Evolutionary conservation across 2,113 vertebrate genomes (phyloP).

Genomic region (Litocranius walleri): DNA sequence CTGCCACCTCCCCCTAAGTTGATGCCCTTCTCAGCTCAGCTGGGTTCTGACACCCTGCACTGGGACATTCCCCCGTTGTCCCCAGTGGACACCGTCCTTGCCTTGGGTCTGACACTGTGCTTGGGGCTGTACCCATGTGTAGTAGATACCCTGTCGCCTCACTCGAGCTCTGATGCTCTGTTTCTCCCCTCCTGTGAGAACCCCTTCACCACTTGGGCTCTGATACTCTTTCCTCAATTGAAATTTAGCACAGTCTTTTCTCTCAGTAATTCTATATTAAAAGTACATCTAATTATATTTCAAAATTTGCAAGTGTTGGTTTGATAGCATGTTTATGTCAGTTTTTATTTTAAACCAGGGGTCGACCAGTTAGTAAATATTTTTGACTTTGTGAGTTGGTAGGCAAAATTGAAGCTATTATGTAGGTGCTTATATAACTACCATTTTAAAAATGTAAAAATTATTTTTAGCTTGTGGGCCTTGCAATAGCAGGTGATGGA

Average conservation of each 20-base stretch:
- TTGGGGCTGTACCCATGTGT: background rate
- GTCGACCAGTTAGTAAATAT: background rate
- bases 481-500: background rate
- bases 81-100: background rate
- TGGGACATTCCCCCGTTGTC: background rate
- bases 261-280: background rate
- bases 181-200: background rate
- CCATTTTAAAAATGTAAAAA: constrained; percentile 38
- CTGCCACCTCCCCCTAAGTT: background rate
- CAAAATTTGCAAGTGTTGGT: background rate
- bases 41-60: background rate
- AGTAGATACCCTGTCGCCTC: background rate
- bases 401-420: background rate
- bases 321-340: background rate
- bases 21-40: background rate
- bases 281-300: constrained; percentile 4
- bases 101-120: background rate
- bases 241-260: background rate
- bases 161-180: background rate
- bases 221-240: background rate
- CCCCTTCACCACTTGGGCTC: background rate
- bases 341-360: background rate
- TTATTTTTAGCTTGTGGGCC: background rate
- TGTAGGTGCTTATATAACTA: background rate
- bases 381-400: background rate